Percentiles rank a stretch among this genome's conserved stretches.
Conservation (phyloP, 1,140 invertebrate species). For the Thrips palmi region DNA sequence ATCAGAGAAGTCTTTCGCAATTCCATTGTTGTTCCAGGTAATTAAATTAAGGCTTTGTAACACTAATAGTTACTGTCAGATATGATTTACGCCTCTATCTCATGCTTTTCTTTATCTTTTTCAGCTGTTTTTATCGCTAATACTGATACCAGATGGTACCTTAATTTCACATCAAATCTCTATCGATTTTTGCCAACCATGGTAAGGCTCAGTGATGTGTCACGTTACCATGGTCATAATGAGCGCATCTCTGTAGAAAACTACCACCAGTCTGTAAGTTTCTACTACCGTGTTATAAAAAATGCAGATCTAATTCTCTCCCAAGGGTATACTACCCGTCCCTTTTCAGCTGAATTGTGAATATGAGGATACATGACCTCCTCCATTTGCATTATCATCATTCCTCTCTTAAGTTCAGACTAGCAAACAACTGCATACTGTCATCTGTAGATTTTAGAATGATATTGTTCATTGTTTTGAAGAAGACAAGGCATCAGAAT, state of each 20-base stretch:
- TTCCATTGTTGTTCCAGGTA: constrained; percentile 28
- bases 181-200: constrained; percentile 31
- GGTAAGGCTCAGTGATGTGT: constrained; percentile 23
- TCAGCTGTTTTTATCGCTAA: constrained; percentile 30
- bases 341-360: too few relatives aligned
- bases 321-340: too few relatives aligned
- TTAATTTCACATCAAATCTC: constrained; percentile 26
- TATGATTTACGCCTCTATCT: too few relatives aligned
- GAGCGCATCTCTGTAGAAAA: constrained; percentile 31
- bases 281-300: constrained; percentile 31
- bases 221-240: constrained; percentile 31
- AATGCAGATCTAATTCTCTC: constrained; percentile 24
- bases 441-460: too few relatives aligned
- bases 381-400: too few relatives aligned
- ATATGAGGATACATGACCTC: too few relatives aligned
- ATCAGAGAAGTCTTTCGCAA: constrained; percentile 27
- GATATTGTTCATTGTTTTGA: too few relatives aligned
- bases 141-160: constrained; percentile 34
- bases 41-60: constrained; percentile 5
- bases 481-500: too few relatives aligned
- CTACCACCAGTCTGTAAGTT: constrained; percentile 30
- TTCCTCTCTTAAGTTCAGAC: too few relatives aligned
- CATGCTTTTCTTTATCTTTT: constrained; percentile 13
- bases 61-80: constrained; percentile 1
- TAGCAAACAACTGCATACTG: too few relatives aligned